These are phyloP conservation scores for Lithophane semibrunnea DNA, from an alignment of 2,888 invertebrate genomes.

Conservation along the genomic window DNA sequence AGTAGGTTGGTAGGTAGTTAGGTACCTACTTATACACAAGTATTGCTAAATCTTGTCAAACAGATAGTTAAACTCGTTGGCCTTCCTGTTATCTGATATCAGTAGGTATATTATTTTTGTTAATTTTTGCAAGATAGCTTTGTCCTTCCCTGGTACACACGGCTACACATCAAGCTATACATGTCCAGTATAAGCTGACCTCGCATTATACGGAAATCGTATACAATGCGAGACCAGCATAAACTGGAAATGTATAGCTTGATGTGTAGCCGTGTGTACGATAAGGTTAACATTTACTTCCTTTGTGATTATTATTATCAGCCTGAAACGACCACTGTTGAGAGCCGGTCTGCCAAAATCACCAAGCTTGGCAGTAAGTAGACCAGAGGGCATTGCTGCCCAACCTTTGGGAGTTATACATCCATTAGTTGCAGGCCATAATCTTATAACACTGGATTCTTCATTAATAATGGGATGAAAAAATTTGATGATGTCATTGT, in stretches of 20 bases:
- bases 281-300: constrained; percentile 44
- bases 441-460: background rate
- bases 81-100: constrained; percentile 50
- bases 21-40: constrained; percentile 7
- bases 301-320: constrained; percentile 21
- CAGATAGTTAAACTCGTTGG: constrained; percentile 43
- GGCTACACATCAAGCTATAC: too few species aligned
- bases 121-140: constrained; percentile 49
- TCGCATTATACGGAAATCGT: too few species aligned
- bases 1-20: background rate
- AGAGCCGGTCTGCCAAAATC: background rate
- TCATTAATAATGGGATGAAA: background rate
- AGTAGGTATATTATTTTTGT: constrained; percentile 47
- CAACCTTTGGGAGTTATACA: background rate
- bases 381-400: background rate
- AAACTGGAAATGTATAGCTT: too few species aligned
- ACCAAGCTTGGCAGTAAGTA: background rate
- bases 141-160: constrained; percentile 39
- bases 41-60: constrained; percentile 46
- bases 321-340: background rate
- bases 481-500: too few species aligned
- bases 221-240: too few species aligned
- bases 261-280: background rate
- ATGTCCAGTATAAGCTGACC: too few species aligned
- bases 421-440: background rate